These are phyloP conservation scores for Tortricodes alternella DNA, from an alignment of 2,888 invertebrate species.

Conservation along the genomic window DNA sequence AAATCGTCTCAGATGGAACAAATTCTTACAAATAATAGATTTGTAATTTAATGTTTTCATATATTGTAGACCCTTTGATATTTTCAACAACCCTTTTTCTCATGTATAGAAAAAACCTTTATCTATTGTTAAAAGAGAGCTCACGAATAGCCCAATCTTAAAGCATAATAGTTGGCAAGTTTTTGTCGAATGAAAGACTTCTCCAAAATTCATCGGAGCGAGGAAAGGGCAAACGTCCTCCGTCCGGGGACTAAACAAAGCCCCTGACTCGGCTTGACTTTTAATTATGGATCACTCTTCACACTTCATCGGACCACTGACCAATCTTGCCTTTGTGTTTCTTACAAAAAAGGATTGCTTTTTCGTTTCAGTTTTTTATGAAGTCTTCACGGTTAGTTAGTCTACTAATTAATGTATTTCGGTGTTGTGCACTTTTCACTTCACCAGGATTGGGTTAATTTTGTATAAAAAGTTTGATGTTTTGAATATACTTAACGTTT, in stretches of 20 bases:
- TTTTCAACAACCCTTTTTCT: not conserved
- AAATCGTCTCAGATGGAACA: too few species aligned
- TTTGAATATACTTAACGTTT: constrained; percentile 22
- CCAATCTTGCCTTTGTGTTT: constrained; percentile 74
- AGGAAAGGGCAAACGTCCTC: constrained; percentile 58
- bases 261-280: constrained; percentile 68
- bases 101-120: not conserved
- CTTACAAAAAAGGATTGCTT: constrained; percentile 68
- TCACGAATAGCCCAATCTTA: constrained; percentile 13
- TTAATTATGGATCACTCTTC: constrained; percentile 74
- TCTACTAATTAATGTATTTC: constrained; percentile 70
- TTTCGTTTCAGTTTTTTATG: constrained; percentile 59
- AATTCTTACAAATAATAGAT: too few species aligned
- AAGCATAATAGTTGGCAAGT: constrained; percentile 39
- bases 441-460: constrained; percentile 35
- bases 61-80: not conserved
- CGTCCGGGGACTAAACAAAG: constrained; percentile 49
- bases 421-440: constrained; percentile 44
- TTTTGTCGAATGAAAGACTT: constrained; percentile 50
- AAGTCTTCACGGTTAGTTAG: constrained; percentile 72
- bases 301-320: constrained; percentile 73
- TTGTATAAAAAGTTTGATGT: constrained; percentile 29
- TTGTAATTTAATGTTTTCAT: too few species aligned
- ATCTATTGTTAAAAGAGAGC: constrained; percentile 2
- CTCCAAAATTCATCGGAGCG: constrained; percentile 62